Base-by-base conservation (phyloP, 2,888 invertebrate genomes). In the Neoaliturus tenellus region DNA sequence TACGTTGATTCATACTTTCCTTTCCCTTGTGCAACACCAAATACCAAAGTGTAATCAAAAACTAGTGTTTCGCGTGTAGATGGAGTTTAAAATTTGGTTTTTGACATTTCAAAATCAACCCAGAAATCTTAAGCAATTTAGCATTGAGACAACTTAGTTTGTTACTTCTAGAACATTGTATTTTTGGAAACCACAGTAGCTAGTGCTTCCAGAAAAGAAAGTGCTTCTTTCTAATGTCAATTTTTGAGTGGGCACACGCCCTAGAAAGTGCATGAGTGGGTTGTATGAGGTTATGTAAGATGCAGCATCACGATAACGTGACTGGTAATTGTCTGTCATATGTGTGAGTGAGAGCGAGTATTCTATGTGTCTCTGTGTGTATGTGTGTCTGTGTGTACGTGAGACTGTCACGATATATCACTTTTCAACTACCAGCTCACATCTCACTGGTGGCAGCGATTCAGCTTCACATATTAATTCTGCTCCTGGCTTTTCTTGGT, bases 361-460 rank as follows among this genome's bases (percentile, higher is more conserved):
- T 58, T n/a, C 23, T 6, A n/a, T 51, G 20, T n/a, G 51, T 51
- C 17, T 51, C 6, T 58, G 25, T 20, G 58, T 58, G 25, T 58
- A 5, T 58, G 58, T 58, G 14, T 62, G 62, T 62, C 14, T 20
- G 14, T 62, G 62, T 28, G 62, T 28, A 4, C 28, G 25, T 25
- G 31, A 14, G 62, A 28, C 17, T 17, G 62, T 62, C 62, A 62
- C 62, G 62, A 62, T 62, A 17, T 28, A 62, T 62, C 62, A 62
- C 55, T 25, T 62, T 55, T 62, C 62, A 62, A 62, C 62, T 14
- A n/a, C n/a, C n/a, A n/a, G n/a, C n/a, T n/a, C n/a, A n/a, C n/a
- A n/a, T n/a, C n/a, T n/a, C n/a, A n/a, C n/a, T n/a, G n/a, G n/a
- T n/a, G n/a, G n/a, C n/a, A n/a, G n/a, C n/a, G n/a, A n/a, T n/a